Percentiles rank a stretch among this genome's conserved stretches.
Conservation (phyloP, 2,113 vertebrate species). For the Ancistrus triradiatus region DNA sequence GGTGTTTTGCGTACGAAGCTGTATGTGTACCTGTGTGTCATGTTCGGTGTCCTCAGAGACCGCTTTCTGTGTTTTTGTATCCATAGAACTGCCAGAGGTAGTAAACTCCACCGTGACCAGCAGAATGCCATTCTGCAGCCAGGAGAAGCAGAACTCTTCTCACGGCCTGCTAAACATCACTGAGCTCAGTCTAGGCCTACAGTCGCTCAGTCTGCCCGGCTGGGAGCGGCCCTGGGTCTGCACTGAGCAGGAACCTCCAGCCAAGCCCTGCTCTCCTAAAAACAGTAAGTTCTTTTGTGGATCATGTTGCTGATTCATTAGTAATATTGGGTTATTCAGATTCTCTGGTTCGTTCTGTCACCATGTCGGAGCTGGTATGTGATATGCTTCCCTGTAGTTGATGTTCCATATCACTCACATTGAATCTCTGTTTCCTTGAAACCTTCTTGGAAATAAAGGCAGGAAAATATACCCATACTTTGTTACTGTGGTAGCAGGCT, state of each 20-base stretch:
- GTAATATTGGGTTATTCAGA: no score
- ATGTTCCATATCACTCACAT: no score
- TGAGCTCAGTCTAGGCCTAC: conserved; percentile 93
- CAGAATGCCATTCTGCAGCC: conserved; percentile 37
- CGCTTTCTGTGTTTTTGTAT: not conserved
- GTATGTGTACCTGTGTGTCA: not conserved
- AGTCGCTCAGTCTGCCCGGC: conserved; percentile 86
- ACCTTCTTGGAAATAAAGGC: no score
- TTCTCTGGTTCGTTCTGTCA: no score
- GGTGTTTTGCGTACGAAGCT: not conserved
- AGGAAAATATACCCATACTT: no score
- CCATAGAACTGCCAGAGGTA: conserved; percentile 78
- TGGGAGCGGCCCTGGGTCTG: conserved; percentile 96
- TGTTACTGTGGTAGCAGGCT: no score
- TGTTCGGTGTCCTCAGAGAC: not conserved
- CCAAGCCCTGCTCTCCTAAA: conserved; percentile 78
- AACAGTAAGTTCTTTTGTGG: conserved; percentile 46
- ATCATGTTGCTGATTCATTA: no score
- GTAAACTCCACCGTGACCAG: conserved; percentile 71
- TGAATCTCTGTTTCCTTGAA: no score
- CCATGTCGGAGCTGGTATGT: no score
- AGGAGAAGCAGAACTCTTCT: conserved; percentile 86
- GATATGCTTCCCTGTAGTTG: no score
- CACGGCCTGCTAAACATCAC: conserved; percentile 79
- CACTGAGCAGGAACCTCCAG: conserved; percentile 80